Base-by-base conservation (phyloP, 2,888 invertebrate genomes). In the Cephus sareptanus region DNA sequence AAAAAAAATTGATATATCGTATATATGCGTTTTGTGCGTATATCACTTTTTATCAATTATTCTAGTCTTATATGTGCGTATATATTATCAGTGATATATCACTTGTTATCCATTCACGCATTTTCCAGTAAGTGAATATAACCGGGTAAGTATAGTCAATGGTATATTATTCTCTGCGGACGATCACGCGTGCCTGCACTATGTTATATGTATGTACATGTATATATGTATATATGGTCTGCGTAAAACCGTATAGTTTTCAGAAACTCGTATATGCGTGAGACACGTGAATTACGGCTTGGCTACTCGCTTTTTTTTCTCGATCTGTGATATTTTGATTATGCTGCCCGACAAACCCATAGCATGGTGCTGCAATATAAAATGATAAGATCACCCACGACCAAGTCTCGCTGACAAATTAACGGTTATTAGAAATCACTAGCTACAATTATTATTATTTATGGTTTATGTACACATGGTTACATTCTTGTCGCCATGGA, bases 331-430 rank as follows among this genome's bases (percentile, higher is more conserved):
- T 75, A 76, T 78, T 78, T 78, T 78, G 78, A 78, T 78, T 78
- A 78, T 78, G 76, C 69, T 78, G 78, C 78, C 78, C 78, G 78
- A 73, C 78, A 73, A 78, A 75, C 76, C 78, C 76, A 68, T 35
- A 76, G 37, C 76, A 34, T 34, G 74, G 30, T 23, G 35, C 34
- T 35, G 74, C 71, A 31, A 71, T 71, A 71, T 71, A 15, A 71
- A 71, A 71, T 71, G 71, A 71, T 71, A 71, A 71, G 3, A 71
- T 71, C 71, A 13, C 56, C 56, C 56, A 23, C 56, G 56, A 23
- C 56, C 56, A 68, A 56, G 34, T 73, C 73, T 71, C 35, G 35
- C 37, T 31, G 35, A 30, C 73, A 76, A 73, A 76, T 71, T 31
- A 71, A 71, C 15, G 71, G 71, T 33, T 31, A 71, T 71, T 31